Conservation (phyloP, 1,140 invertebrate species). For the Euschistus heros region DNA sequence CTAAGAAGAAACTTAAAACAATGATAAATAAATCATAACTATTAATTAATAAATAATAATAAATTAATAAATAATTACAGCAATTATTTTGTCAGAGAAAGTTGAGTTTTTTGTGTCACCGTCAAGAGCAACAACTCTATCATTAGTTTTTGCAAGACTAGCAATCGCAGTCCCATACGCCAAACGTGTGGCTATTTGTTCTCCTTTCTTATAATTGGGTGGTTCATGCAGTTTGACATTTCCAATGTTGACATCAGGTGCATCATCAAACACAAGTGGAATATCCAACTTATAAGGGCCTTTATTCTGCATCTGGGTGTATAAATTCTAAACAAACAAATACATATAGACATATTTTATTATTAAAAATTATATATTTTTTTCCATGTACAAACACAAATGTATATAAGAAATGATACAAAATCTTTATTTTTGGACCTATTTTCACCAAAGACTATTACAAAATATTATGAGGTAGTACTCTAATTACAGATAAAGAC, state of each 20-base stretch:
- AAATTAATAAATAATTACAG: too few species aligned
- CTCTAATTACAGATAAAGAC: too few species aligned
- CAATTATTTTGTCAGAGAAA: slow-evolving; percentile 84
- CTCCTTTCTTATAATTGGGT: slow-evolving; percentile 72
- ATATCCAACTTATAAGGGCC: slow-evolving; percentile 45
- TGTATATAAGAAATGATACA: too few species aligned
- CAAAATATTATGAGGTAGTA: too few species aligned
- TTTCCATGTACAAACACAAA: slow-evolving; percentile 3
- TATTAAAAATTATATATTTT: neutral
- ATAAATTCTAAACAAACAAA: slow-evolving; percentile 45
- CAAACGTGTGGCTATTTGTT: slow-evolving; percentile 77
- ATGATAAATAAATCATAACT: slow-evolving; percentile 21
- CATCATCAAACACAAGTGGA: slow-evolving; percentile 55
- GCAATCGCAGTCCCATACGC: slow-evolving; percentile 91
- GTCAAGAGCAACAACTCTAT: slow-evolving; percentile 81
- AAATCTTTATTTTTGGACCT: too few species aligned
- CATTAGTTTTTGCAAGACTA: slow-evolving; percentile 76
- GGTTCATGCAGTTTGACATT: slow-evolving; percentile 70
- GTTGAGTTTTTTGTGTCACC: slow-evolving; percentile 99
- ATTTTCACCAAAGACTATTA: too few species aligned
- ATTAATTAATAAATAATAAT: too few species aligned
- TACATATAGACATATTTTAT: slow-evolving; percentile 3
- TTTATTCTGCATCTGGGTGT: slow-evolving; percentile 50
- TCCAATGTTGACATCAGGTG: slow-evolving; percentile 56
- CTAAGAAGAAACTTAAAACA: slow-evolving; percentile 1